These are phyloP conservation scores for Oedothorax gibbosus DNA, from an alignment of 1,140 invertebrate species.

Conservation along the genomic window DNA sequence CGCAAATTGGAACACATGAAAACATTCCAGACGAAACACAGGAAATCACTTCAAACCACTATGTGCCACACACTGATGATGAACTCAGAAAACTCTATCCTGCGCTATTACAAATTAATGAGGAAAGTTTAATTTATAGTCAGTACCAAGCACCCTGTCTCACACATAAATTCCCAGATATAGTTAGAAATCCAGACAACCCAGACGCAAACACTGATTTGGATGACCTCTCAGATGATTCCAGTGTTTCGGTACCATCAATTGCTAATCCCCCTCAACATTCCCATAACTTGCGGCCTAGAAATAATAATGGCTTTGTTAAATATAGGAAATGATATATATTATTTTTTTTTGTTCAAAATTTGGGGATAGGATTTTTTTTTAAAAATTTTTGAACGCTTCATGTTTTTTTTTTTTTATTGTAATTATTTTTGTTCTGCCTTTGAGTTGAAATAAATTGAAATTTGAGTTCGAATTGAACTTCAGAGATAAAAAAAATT, in stretches of 20 bases:
- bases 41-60: neutral
- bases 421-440: too few relatives aligned
- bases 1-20: neutral
- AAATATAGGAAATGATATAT: neutral
- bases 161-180: too few relatives aligned
- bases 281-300: constrained; percentile 2
- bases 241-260: neutral
- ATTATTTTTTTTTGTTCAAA: too few relatives aligned
- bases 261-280: neutral
- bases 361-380: too few relatives aligned
- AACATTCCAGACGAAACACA: neutral
- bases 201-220: neutral
- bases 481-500: too few relatives aligned
- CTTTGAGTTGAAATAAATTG: too few relatives aligned
- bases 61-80: neutral
- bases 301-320: neutral
- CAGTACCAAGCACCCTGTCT: too few relatives aligned
- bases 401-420: too few relatives aligned
- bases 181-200: too few relatives aligned
- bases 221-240: neutral
- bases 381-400: too few relatives aligned
- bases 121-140: too few relatives aligned
- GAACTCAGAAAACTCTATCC: neutral
- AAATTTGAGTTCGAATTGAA: too few relatives aligned
- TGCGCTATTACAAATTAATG: neutral